Percentiles rank a stretch among this genome's conserved stretches.
These are phyloP conservation scores for Meghimatium bilineatum DNA, from an alignment of 2,888 invertebrate genomes.

Conservation along the genomic window DNA sequence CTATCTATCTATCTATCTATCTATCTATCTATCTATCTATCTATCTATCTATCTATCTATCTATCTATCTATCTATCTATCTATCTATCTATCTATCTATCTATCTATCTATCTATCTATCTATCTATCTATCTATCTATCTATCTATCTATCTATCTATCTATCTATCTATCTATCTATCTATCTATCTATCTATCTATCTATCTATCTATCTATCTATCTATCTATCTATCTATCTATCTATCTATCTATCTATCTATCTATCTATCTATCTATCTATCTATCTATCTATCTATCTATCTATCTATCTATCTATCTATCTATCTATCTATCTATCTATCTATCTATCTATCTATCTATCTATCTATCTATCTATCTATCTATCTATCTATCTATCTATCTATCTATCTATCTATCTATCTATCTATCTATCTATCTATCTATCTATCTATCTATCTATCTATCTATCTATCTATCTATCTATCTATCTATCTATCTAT, in stretches of 20 bases:
- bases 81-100: conserved; percentile 38
- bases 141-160: neutral
- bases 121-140: neutral
- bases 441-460: too few species aligned
- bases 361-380: neutral
- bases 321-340: neutral
- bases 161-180: neutral
- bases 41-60: neutral
- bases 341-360: neutral
- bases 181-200: neutral
- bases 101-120: conserved; percentile 14
- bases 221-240: neutral
- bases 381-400: neutral
- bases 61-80: conserved; percentile 13
- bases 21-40: conserved; percentile 1
- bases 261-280: neutral
- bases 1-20: conserved; percentile 1
- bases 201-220: conserved; percentile 1
- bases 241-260: neutral
- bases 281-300: neutral
- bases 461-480: too few species aligned
- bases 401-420: too few species aligned
- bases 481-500: too few species aligned
- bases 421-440: too few species aligned
- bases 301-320: neutral